A percentile compares a stretch with the other conserved stretches of the same genome.
These are phyloP conservation scores for Melanocharis versteri DNA, from an alignment of 2,113 vertebrate genomes.

Conservation along the genomic window DNA sequence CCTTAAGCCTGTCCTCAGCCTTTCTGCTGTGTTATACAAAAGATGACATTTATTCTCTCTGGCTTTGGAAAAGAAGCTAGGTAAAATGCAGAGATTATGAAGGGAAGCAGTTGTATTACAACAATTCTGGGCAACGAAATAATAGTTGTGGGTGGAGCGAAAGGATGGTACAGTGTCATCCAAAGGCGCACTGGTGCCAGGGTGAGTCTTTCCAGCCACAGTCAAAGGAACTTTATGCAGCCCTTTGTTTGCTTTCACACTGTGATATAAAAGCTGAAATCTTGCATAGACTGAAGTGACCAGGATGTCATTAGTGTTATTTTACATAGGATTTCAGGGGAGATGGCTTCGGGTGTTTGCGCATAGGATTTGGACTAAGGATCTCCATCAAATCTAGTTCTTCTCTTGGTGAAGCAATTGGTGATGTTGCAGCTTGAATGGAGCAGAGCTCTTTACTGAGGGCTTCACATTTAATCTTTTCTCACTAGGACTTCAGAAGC, in stretches of 20 bases:
- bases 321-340: not conserved
- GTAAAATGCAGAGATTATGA: conserved; percentile 29
- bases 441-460: not conserved
- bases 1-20: not conserved
- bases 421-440: not conserved
- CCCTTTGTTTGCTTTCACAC: not conserved
- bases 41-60: not conserved
- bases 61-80: conserved; percentile 1
- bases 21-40: not conserved
- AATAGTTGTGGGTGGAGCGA: not conserved
- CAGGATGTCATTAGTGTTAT: not conserved
- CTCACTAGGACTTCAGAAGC: conserved; percentile 24
- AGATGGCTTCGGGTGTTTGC: not conserved
- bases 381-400: not conserved
- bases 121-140: not conserved
- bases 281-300: not conserved
- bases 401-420: not conserved
- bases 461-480: conserved; percentile 46
- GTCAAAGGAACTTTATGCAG: not conserved
- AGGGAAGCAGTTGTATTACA: conserved; percentile 11
- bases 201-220: not conserved
- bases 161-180: not conserved
- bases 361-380: not conserved
- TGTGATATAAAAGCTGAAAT: not conserved
- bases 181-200: not conserved